Conservation (phyloP, 1,140 invertebrate genomes). For the Scaptomyza graminum region DNA sequence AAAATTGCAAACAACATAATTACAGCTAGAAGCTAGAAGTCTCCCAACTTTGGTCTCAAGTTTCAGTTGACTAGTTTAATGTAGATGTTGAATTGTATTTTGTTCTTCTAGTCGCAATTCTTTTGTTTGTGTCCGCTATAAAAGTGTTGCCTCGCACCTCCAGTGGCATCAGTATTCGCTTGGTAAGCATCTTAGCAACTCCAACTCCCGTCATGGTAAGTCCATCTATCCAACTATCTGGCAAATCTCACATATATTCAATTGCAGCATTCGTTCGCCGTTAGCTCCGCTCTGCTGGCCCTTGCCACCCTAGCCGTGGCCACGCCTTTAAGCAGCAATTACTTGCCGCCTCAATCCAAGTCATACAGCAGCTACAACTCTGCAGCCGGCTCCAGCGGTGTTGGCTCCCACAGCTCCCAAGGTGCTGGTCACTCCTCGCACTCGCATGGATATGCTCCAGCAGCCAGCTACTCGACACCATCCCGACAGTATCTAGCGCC, state of each 20-base stretch:
- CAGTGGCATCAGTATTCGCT: slow-evolving; percentile 54
- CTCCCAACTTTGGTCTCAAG: neutral
- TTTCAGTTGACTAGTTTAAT: slow-evolving; percentile 22
- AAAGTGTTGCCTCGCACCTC: slow-evolving; percentile 48
- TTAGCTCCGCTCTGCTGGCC: slow-evolving; percentile 34
- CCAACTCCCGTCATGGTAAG: slow-evolving; percentile 49
- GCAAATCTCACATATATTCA: neutral
- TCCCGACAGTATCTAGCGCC: slow-evolving; percentile 37
- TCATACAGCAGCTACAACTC: slow-evolving; percentile 50
- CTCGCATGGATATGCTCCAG: slow-evolving; percentile 11
- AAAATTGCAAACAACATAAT: no score
- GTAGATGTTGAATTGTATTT: slow-evolving; percentile 47
- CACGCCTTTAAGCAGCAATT: slow-evolving; percentile 53
- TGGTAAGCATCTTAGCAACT: slow-evolving; percentile 34
- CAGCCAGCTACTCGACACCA: slow-evolving; percentile 11
- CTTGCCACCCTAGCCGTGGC: slow-evolving; percentile 27
- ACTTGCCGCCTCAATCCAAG: slow-evolving; percentile 57
- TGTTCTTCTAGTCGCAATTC: slow-evolving; percentile 55
- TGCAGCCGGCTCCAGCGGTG: slow-evolving; percentile 34
- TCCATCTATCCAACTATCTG: neutral
- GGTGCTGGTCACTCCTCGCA: slow-evolving; percentile 2
- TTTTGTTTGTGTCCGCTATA: slow-evolving; percentile 60
- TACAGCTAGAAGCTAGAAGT: no score
- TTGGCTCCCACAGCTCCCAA: neutral
- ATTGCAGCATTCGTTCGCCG: slow-evolving; percentile 44